phyloP scores from a whole-genome alignment of 1,140 invertebrate species.

The Drosophila azteca region DNA sequence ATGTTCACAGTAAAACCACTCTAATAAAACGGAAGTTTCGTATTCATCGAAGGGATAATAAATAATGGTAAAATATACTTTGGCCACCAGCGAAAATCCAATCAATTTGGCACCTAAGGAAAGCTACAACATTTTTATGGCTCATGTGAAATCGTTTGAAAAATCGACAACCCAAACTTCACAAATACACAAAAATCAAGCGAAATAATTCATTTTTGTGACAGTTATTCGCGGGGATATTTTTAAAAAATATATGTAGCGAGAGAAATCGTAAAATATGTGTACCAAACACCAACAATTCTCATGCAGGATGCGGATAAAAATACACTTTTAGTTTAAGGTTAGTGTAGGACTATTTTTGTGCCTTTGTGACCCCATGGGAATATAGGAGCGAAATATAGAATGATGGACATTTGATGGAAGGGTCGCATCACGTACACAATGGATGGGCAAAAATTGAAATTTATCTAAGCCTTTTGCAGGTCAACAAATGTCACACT shows the following conservation, averaged over 20 bases:
- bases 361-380: background rate
- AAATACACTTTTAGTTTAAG: slow-evolving; percentile 21
- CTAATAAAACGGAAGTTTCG: background rate
- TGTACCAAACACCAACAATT: slow-evolving; percentile 30
- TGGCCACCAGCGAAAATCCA: slow-evolving; percentile 1
- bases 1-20: background rate
- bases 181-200: background rate
- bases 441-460: slow-evolving; percentile 44
- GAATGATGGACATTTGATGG: slow-evolving; percentile 58
- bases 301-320: slow-evolving; percentile 11
- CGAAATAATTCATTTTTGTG: slow-evolving; percentile 34
- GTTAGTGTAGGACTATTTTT: background rate
- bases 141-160: slow-evolving; percentile 16
- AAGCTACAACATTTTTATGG: slow-evolving; percentile 7
- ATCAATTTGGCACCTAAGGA: slow-evolving; percentile 5
- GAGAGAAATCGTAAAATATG: slow-evolving; percentile 43
- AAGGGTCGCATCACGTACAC: slow-evolving; percentile 50
- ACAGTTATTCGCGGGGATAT: background rate
- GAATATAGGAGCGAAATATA: slow-evolving; percentile 9
- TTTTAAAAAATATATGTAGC: slow-evolving; percentile 36
- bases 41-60: background rate
- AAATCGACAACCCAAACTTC: slow-evolving; percentile 7
- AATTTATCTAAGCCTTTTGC: slow-evolving; percentile 26
- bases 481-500: slow-evolving; percentile 47
- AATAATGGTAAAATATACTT: slow-evolving; percentile 19